These are phyloP conservation scores for Euclidia mi DNA, from an alignment of 2,888 invertebrate species.

Conservation along the genomic window DNA sequence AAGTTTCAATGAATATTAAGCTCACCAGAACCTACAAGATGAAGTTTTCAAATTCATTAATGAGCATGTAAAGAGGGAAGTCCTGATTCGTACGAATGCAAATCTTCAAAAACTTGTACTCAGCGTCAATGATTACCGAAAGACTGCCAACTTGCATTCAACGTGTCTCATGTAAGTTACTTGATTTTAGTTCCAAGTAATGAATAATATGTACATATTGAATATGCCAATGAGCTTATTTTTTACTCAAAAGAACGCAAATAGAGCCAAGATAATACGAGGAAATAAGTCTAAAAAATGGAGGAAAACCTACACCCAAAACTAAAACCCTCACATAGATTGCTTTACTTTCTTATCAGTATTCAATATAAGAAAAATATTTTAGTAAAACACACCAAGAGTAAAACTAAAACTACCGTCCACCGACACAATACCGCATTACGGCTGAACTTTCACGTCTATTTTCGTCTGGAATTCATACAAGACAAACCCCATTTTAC, in stretches of 20 bases:
- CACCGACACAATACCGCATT: constrained; percentile 4
- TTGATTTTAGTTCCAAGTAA: background rate
- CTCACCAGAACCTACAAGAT: constrained; percentile 1
- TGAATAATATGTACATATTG: background rate
- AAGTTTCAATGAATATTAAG: too few relatives aligned
- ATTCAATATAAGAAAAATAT: too few relatives aligned
- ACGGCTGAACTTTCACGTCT: constrained; percentile 21
- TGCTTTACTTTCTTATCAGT: too few relatives aligned
- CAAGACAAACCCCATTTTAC: constrained; percentile 44
- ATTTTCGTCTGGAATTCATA: constrained; percentile 39
- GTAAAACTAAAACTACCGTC: background rate
- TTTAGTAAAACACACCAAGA: too few relatives aligned
- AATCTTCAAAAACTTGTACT: constrained; percentile 33
- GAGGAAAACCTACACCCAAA: too few relatives aligned
- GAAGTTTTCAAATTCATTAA: constrained; percentile 32
- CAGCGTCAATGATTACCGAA: constrained; percentile 29
- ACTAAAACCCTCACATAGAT: too few relatives aligned
- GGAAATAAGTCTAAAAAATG: too few relatives aligned
- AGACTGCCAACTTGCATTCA: background rate
- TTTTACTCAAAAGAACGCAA: background rate
- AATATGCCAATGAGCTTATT: too few relatives aligned
- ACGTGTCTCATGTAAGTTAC: background rate
- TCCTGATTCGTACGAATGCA: constrained; percentile 18
- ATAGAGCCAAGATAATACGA: background rate
- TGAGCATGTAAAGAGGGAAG: constrained; percentile 15